Evolutionary conservation across 2,113 vertebrate species (phyloP), one percentile per base, ranked within the genome.

Genomic region (Phyllostomus hastatus): DNA sequence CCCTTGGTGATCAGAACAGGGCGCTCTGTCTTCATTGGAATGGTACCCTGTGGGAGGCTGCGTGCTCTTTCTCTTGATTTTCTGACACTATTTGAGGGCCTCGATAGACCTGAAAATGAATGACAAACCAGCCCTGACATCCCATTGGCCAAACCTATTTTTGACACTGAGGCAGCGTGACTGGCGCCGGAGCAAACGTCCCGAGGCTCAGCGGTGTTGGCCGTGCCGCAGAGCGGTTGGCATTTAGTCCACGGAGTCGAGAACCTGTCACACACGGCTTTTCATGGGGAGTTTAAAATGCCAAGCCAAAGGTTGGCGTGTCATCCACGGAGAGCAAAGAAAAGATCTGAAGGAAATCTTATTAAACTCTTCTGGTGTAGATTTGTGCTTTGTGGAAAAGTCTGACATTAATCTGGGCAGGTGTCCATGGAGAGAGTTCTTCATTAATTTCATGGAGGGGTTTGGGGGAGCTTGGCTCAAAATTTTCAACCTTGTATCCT

Each of bases 231-330:
- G 48, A 78, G 72, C 31, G 16, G 10, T 79, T 86, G 82, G 31
- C 59, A 72, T 73, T 92, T 33, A 59, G 7, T 79, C 64, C 35
- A 54, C 35, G 1, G 54, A 91, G 67, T 89, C 52, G 59, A 20
- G 38, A 79, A 75, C 35, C 26, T 96, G 88, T 91, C 95, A 96
- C 61, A 69, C 80, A 17, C 19, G 6, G 52, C 28, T 19, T 95
- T 67, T 91, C 46, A 83, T 48, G 41, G 22, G 38, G 78, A 84
- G 64, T 79, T 95, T 91, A 79, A 98, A 96, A 97, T 91, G 85
- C 66, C 88, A 95, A 88, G 85, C 14, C 81, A 89, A 94, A 92
- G 33, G 67, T 24, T 87, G 57, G 19, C 38, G 17, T 95, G 79
- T 92, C 85, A 84, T 75, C 54, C 46, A 33, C 0, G 3, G 48